phyloP scores from a whole-genome alignment of 1,140 invertebrate genomes.

The Cardiocondyla obscurior region DNA sequence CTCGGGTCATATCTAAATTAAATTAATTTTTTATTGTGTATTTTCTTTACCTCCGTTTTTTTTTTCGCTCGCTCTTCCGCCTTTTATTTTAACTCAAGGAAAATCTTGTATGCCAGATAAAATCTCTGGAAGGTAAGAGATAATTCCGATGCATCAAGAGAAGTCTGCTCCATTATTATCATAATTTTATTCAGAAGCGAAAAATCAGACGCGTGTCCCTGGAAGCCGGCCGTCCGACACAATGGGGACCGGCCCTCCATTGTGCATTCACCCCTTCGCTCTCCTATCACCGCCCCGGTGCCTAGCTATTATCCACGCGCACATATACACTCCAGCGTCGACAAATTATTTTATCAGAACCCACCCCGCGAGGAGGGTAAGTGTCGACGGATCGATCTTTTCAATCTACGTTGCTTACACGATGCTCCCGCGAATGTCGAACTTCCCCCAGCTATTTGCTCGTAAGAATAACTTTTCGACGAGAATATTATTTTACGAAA shows the following conservation, averaged over 20 bases:
- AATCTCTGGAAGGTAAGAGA: conserved; percentile 71
- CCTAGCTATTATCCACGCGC: conserved; percentile 62
- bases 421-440: background rate
- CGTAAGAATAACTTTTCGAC: background rate
- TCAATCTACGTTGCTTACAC: conserved; percentile 40
- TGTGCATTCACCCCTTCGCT: conserved; percentile 55
- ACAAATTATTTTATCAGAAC: conserved; percentile 71
- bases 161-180: conserved; percentile 74
- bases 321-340: conserved; percentile 40
- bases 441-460: background rate
- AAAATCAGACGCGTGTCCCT: conserved; percentile 79
- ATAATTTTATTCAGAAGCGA: conserved; percentile 80
- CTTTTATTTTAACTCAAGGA: conserved; percentile 9
- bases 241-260: conserved; percentile 69
- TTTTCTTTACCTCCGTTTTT: background rate
- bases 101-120: background rate
- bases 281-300: conserved; percentile 47
- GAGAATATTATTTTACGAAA: background rate
- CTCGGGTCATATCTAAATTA: too few species aligned
- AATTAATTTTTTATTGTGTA: background rate
- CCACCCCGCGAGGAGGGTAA: conserved; percentile 51
- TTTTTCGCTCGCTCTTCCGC: background rate
- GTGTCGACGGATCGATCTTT: conserved; percentile 60
- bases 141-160: conserved; percentile 42
- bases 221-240: conserved; percentile 66